phyloP scores from a whole-genome alignment of 53 echinoderm and acorn worm species.

The Crossaster papposus region DNA sequence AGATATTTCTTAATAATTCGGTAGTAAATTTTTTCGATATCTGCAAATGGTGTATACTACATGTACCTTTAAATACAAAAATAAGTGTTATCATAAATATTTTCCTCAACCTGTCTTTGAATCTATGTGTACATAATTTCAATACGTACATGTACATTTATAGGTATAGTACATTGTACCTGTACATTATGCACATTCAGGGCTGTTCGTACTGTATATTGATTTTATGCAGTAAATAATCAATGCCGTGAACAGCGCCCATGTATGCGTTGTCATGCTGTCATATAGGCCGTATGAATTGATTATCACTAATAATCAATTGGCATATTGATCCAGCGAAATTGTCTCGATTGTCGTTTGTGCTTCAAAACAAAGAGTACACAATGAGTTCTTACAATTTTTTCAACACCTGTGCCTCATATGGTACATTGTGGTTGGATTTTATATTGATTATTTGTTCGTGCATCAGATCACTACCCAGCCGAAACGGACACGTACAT shows the following conservation, averaged over 20 bases:
- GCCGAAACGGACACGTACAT: background rate
- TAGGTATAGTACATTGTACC: background rate
- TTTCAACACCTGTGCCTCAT: no score
- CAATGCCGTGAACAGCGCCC: background rate
- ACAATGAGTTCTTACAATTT: no score
- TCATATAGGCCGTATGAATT: conserved; percentile 20
- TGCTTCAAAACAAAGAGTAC: background rate
- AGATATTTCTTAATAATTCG: no score
- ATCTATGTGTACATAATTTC: background rate
- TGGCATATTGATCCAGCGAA: conserved; percentile 14
- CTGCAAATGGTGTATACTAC: no score
- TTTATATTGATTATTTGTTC: no score
- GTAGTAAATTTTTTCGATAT: no score
- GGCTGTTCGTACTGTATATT: conserved; percentile 20
- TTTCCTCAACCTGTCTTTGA: background rate
- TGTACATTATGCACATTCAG: background rate
- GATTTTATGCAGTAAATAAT: conserved; percentile 33
- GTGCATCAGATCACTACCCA: no score
- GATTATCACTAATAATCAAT: conserved; percentile 44
- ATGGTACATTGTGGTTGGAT: no score
- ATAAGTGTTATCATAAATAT: no score
- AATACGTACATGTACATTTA: background rate
- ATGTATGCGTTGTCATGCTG: background rate
- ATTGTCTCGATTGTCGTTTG: background rate
- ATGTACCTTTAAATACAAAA: no score